Evolutionary conservation across 2,888 invertebrate genomes (phyloP), one percentile per base, ranked within the genome.

Genomic region (Thereva unica): DNA sequence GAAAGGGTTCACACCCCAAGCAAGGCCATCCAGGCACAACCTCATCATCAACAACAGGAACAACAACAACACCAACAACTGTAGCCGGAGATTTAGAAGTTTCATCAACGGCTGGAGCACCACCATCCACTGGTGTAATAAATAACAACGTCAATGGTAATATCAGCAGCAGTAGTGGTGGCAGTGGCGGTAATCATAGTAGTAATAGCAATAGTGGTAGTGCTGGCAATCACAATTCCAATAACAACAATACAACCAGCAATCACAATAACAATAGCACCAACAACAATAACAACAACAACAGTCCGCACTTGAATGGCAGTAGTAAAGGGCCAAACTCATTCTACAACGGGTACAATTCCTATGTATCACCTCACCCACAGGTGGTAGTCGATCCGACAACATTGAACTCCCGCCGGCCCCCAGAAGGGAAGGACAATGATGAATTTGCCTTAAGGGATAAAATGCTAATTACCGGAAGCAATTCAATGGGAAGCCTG

Each of bases 391-490:
- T 66, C 6, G 56, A 64, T 42, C 64, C 64, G 10, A 53, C 64
- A 35, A 10, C 56, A 34, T n/a, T 54, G 0, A 69, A 64, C 35
- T 67, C 69, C 5, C 41, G 81, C 64, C 77, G 78, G 78, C 91
- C 89, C 54, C 92, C 92, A 4, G 92, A 92, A 76, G 92, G 92
- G 35, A 91, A 90, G 78, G 92, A 92, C 80, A 88, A 90, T 78
- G 91, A 91, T 75, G 85, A 86, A 23, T 83, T 85, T 76, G 38
- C 64, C 5, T 82, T 86, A 73, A 86, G 85, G 76, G 86, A 87
- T 76, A 82, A 78, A 67, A 67, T 56, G 34, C 42, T 65, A 34
- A 55, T 67, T 23, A 23, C 23, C 12, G 42, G 8, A 44, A 54
- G 34, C 6, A 56, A 63, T 42, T 63, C 67, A 23, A 64, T 67